Base-by-base conservation (phyloP, 2,888 invertebrate species). In the Amblyjoppa proteus region DNA sequence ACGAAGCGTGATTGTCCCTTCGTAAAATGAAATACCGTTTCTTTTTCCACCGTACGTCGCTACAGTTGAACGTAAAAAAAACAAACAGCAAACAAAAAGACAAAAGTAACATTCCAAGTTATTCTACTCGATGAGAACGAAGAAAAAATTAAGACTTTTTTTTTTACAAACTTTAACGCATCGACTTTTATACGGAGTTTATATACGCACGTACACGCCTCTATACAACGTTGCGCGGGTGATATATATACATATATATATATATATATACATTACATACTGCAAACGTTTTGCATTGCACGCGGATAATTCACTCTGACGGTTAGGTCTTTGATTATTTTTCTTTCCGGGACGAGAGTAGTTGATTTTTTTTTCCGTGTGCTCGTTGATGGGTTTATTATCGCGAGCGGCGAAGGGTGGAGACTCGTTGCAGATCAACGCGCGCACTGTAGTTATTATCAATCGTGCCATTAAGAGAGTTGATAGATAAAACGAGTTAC, bases 381-480 rank as follows among this genome's bases (percentile, higher is more conserved):
- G 79, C 68, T 82, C 79, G 76, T 79, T 66, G 76, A 58, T 80
- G 58, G 74, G 76, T 66, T 64, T 64, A 74, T 85, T 66, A 51
- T 73, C 41, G 11, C 41, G 53, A 58, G 73, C 49, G 56, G 6
- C 9, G 31, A 9, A 13, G 16, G 28, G 61, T 53, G 34, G 13
- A n/a, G 3, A 45, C 66, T 49, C 75, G 71, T 76, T 58, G 6
- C 68, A 61, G 68, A 77, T 73, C 83, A 80, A 34, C 71, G 53
- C 74, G 74, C 38, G 61, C 61, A 71, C 9, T 68, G 20, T 74
- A 80, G 76, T 76, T 85, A 85, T 83, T 83, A 83, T 77, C 73
- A 80, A 85, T 83, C 80, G 85, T 85, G 85, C 85, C 85, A 85
- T 85, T 73, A 64, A 61, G 74, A 77, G 64, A 74, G 71, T 76